These are phyloP conservation scores for Polyommatus iphigenia DNA, from an alignment of 2,888 invertebrate genomes.

Conservation along the genomic window DNA sequence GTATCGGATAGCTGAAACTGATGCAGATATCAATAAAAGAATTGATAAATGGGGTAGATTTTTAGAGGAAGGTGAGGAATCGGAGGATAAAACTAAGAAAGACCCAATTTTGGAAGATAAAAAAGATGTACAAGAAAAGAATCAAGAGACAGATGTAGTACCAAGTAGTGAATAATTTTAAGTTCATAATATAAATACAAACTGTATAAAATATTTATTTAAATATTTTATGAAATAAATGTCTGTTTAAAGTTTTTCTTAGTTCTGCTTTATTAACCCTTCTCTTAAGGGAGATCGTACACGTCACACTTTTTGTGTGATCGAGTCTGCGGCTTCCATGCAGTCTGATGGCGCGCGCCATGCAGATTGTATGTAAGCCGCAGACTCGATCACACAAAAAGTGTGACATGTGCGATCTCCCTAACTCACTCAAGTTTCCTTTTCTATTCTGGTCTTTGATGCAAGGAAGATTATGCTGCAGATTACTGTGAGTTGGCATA, in stretches of 20 bases:
- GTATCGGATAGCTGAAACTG: conserved; percentile 94
- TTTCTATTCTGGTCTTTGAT: neutral
- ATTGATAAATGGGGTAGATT: conserved; percentile 93
- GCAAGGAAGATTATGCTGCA: neutral
- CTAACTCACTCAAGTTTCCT: neutral
- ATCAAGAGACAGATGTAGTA: neutral
- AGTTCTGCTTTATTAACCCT: neutral
- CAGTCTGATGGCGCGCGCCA: too few species aligned
- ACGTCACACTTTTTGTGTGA: too few species aligned
- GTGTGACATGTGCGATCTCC: too few species aligned
- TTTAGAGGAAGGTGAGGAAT: conserved; percentile 82
- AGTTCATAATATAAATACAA: conserved; percentile 10
- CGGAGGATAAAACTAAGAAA: conserved; percentile 36
- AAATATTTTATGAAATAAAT: neutral
- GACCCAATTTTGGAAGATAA: neutral
- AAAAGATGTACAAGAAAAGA: conserved; percentile 15
- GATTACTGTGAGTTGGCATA: too few species aligned
- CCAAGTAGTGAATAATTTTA: neutral
- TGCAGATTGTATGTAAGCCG: too few species aligned
- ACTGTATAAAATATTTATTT: conserved; percentile 21
- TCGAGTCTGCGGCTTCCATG: too few species aligned
- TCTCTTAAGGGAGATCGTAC: too few species aligned
- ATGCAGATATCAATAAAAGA: conserved; percentile 89
- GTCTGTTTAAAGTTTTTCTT: neutral
- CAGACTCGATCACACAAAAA: too few species aligned